Evolutionary conservation across 2,888 invertebrate species (phyloP), one percentile per base, ranked within the genome.

Genomic region (Apotomis turbidana): DNA sequence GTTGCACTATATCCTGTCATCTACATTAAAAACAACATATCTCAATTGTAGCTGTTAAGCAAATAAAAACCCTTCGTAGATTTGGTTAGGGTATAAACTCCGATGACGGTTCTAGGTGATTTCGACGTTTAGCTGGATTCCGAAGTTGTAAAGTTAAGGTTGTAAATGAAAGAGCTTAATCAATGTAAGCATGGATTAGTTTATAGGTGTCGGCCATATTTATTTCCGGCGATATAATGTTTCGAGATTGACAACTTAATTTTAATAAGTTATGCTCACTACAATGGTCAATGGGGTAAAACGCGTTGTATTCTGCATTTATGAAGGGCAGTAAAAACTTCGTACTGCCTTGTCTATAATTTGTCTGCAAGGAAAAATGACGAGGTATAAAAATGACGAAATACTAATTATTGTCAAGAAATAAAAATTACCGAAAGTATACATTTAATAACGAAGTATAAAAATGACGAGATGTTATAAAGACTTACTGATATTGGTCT

Each of bases 201-300:
- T 51, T 62, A 62, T 57, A 44, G 62, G 12, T 15, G 13, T 10
- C 46, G 12, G 27, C 46, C 15, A 49, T 54, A 44, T 44, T 62
- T 59, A 15, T 55, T 62, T 62, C 69, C 69, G 69, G 57, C 15
- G 44, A 51, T 60, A 54, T 49, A 49, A 61, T 5, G 38, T n/a
- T 58, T 10, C 57, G 12, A 36, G 58, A 58, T 36, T 38, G 38
- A 12, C 36, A 44, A 44, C 8, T 44, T 6, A 9, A 60, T 10
- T 5, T 8, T 49, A 49, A 49, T 49, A 49, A 49, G 8, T 49
- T 49, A 49, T 49, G 49, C 49, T 49, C 49, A 49, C 49, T 3
- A 49, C 10, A 49, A 12, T 8, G 0, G 9, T 10, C 3, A 10
- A 49, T 49, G 3, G 12, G 9, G 49, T 49, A 1, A 10, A 0